Evolutionary conservation across 1,140 invertebrate species (phyloP).

Genomic region (Macrobrachium nipponense): DNA sequence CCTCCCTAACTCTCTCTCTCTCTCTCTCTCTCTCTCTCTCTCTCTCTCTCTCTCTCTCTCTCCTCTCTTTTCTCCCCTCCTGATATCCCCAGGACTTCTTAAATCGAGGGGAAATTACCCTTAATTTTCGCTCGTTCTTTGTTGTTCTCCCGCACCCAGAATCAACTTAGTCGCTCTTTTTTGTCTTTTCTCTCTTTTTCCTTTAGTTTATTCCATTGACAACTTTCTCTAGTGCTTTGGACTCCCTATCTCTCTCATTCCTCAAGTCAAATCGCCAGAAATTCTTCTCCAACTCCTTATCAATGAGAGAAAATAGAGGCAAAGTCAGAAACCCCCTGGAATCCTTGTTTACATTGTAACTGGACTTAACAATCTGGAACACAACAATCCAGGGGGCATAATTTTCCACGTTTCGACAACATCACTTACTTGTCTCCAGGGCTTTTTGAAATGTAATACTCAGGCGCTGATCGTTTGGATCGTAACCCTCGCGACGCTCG

Average conservation of each 20-base stretch:
- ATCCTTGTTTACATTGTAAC: background rate
- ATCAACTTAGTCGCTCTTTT: background rate
- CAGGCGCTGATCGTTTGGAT: slow-evolving; percentile 11
- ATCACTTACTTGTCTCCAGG: slow-evolving; percentile 49
- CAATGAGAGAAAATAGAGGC: no score
- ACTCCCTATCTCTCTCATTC: no score
- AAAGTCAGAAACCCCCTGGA: background rate
- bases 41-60: background rate
- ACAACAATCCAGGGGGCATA: background rate
- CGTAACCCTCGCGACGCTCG: background rate
- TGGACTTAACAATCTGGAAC: slow-evolving; percentile 28
- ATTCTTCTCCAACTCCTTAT: no score
- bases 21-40: background rate
- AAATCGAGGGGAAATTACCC: slow-evolving; percentile 18
- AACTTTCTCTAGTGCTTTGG: no score
- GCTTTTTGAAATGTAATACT: slow-evolving; percentile 57
- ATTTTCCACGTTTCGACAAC: slow-evolving; percentile 36
- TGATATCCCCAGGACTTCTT: background rate
- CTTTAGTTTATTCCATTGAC: background rate
- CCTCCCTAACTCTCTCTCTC: background rate
- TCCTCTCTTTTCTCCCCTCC: background rate
- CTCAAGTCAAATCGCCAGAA: no score
- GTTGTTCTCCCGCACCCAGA: slow-evolving; percentile 1
- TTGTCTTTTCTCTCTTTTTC: background rate
- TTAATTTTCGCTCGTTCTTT: slow-evolving; percentile 35